Base-by-base conservation (phyloP, 1,140 invertebrate genomes). In the Pseudomyrmex cubaensis region DNA sequence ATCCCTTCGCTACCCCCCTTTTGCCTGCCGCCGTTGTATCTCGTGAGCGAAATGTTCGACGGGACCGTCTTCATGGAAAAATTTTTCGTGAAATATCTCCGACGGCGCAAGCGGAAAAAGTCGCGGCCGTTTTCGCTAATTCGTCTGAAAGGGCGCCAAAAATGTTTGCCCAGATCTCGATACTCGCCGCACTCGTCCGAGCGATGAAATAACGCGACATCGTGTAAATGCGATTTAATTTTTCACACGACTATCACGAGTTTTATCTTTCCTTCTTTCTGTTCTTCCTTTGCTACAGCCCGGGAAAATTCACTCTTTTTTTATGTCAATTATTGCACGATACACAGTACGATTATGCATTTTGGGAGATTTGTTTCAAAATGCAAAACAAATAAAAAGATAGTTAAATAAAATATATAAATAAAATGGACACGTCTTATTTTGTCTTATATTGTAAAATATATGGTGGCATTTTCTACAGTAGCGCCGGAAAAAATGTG, bases 121-220 rank as follows among this genome's bases (percentile, higher is more conserved):
- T 56, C 76, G 52, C 54, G 54, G 76, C 66, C 20, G 76, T 70
- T 70, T 57, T 66, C 20, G 76, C 66, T 80, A 80, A 80, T 80
- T 72, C 66, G 66, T 17, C 76, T 80, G 76, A 80, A 80, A 80
- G 76, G 76, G 66, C 76, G 76, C 76, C 66, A 80, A 61, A 80
- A 80, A 80, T 80, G 76, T 80, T 80, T 80, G 76, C 66, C 66
- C 54, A 9, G 76, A 20, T 80, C 54, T 59, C 76, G 76, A 80
- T 80, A 70, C 66, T n/a, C 76, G 50, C 8, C 25, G 63, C 35
- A 52, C 76, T 67, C 63, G 20, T 59, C 44, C 52, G 64, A 35
- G 7, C 54, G 66, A 80, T 80, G 76, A 72, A 80, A 80, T 80
- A 80, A 80, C 76, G 76, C 76, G 66, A 80, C 76, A 72, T 66